Evolutionary conservation across 1,140 invertebrate genomes (phyloP).

Genomic region (Leguminivora glycinivorella): DNA sequence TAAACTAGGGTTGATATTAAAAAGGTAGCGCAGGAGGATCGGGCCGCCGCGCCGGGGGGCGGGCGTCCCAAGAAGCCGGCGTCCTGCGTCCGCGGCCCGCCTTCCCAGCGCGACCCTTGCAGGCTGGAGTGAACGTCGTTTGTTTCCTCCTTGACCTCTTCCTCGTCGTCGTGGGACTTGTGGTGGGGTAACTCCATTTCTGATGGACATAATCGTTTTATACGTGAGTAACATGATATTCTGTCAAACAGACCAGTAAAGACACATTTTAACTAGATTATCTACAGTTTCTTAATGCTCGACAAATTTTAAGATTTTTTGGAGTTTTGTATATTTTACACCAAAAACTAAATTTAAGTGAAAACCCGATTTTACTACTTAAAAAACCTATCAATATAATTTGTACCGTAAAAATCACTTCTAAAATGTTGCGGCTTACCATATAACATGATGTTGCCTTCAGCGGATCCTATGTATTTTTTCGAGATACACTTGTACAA

Average conservation of each 20-base stretch:
- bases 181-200: conserved; percentile 76
- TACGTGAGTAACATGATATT: background rate
- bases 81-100: conserved; percentile 58
- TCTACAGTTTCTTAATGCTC: too few relatives aligned
- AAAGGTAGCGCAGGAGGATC: conserved; percentile 49
- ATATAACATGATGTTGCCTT: too few relatives aligned
- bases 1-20: conserved; percentile 62
- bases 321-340: too few relatives aligned
- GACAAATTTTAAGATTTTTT: too few relatives aligned
- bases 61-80: conserved; percentile 63
- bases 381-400: too few relatives aligned
- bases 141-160: conserved; percentile 58
- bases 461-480: too few relatives aligned
- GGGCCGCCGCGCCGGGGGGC: conserved; percentile 37
- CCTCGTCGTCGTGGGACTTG: conserved; percentile 64
- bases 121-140: conserved; percentile 71
- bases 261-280: background rate
- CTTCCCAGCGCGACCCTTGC: conserved; percentile 71
- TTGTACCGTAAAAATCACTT: too few relatives aligned
- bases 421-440: too few relatives aligned
- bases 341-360: too few relatives aligned
- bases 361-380: too few relatives aligned
- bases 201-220: conserved; percentile 34
- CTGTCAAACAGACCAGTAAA: conserved; percentile 18
- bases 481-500: too few relatives aligned